Percentiles rank a stretch among this genome's conserved stretches.
These are phyloP conservation scores for Pyrocephalus nanus DNA, from an alignment of 2,797 vertebrate species.

Conservation along the genomic window DNA sequence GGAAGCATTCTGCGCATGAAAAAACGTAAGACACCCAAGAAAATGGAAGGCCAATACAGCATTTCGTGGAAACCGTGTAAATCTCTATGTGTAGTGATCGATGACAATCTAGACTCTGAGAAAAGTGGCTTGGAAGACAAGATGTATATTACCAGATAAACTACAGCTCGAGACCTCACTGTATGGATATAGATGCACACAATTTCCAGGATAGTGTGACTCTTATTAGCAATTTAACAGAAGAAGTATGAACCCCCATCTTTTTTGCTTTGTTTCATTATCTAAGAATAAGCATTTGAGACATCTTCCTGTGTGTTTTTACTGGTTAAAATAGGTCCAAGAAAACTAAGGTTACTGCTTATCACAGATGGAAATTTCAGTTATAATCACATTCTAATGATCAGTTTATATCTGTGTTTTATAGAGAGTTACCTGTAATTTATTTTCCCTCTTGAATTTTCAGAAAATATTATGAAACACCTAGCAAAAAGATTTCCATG, in stretches of 20 bases:
- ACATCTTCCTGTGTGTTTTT: not conserved
- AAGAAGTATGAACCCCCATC: rapidly evolving
- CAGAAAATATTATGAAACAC: constrained; percentile 60
- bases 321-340: not conserved
- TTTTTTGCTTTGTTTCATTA: not conserved
- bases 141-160: not conserved
- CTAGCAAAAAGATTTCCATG: constrained; percentile 58
- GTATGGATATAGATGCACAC: not conserved
- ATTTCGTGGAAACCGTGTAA: not conserved
- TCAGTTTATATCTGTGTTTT: constrained; percentile 64
- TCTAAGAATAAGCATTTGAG: not conserved
- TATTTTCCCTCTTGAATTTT: constrained; percentile 71
- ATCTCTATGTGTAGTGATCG: not conserved
- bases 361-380: not conserved
- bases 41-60: not conserved
- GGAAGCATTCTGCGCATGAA: not conserved
- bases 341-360: not conserved
- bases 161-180: not conserved
- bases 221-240: not conserved
- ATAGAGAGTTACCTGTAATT: constrained; percentile 58
- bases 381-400: constrained; percentile 21
- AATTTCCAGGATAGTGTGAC: not conserved
- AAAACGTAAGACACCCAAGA: not conserved
- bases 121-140: not conserved
- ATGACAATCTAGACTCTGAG: not conserved